These are phyloP conservation scores for Brachypalpus laphriformis DNA, from an alignment of 2,888 invertebrate genomes.

Conservation along the genomic window DNA sequence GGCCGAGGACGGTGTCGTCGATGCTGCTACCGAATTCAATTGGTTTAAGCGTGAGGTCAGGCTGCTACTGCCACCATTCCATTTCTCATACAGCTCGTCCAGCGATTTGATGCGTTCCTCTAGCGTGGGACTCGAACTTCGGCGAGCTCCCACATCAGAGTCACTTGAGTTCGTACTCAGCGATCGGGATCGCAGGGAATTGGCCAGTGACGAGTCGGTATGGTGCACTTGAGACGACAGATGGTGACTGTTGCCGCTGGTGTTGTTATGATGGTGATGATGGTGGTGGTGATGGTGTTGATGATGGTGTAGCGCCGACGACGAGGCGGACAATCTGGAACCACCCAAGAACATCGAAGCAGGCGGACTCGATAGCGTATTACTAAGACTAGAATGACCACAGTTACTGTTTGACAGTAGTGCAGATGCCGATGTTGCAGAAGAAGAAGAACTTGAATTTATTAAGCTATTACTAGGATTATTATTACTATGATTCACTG, in stretches of 20 bases:
- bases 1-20: constrained; percentile 83
- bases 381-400: constrained; percentile 82
- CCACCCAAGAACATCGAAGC: constrained; percentile 71
- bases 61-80: constrained; percentile 86
- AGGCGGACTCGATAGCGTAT: constrained; percentile 77
- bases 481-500: constrained; percentile 68
- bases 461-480: constrained; percentile 74
- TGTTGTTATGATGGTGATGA: constrained; percentile 75
- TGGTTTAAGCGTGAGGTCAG: constrained; percentile 54
- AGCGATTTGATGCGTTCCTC: constrained; percentile 96
- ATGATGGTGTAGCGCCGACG: constrained; percentile 76
- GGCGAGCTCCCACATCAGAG: constrained; percentile 86
- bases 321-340: constrained; percentile 67
- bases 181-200: constrained; percentile 88
- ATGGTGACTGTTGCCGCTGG: constrained; percentile 83
- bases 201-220: constrained; percentile 79
- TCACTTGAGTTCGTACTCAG: constrained; percentile 90
- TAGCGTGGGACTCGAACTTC: constrained; percentile 88
- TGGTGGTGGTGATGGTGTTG: constrained; percentile 77
- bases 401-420: constrained; percentile 78
- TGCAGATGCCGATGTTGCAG: constrained; percentile 75
- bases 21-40: constrained; percentile 80
- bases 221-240: constrained; percentile 79
- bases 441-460: constrained; percentile 77
- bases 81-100: constrained; percentile 96